These are phyloP conservation scores for Drosophila pseudoananassae DNA, from an alignment of 1,140 invertebrate species.

Conservation along the genomic window DNA sequence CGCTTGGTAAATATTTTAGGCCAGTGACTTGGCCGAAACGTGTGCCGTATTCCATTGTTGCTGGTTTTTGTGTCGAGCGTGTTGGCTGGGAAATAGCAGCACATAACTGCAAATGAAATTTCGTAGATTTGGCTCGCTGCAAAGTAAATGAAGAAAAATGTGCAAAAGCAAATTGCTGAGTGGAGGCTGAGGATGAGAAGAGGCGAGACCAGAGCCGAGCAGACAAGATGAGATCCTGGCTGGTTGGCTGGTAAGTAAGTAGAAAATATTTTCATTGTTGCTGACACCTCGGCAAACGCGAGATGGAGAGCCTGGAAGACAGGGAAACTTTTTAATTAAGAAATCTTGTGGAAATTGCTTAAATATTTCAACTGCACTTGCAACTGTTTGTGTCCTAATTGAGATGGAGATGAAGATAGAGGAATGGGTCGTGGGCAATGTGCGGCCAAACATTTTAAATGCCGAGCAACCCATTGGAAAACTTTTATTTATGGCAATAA, in stretches of 20 bases:
- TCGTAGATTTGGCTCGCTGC: constrained; percentile 67
- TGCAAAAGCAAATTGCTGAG: constrained; percentile 74
- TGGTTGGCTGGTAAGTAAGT: constrained; percentile 34
- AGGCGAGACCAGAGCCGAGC: constrained; percentile 4
- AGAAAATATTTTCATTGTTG: constrained; percentile 81
- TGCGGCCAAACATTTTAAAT: constrained; percentile 22
- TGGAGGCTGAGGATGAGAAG: constrained; percentile 5
- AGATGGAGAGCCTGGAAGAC: constrained; percentile 15
- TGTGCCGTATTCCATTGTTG: constrained; percentile 27
- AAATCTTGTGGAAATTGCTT: constrained; percentile 77
- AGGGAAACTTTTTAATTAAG: constrained; percentile 78
- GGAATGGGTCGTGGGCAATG: constrained; percentile 12
- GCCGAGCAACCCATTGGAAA: constrained; percentile 8
- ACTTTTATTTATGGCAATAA: constrained; percentile 75
- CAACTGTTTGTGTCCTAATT: constrained; percentile 68
- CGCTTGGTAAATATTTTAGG: constrained; percentile 75
- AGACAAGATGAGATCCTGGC: not conserved
- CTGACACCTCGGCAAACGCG: constrained; percentile 66
- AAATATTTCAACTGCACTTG: constrained; percentile 75
- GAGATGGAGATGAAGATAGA: constrained; percentile 64
- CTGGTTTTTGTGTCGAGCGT: constrained; percentile 31
- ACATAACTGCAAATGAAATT: constrained; percentile 82
- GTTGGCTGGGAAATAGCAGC: constrained; percentile 60
- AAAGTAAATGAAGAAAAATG: constrained; percentile 81
- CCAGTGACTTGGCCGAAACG: constrained; percentile 43